Percentiles rank a stretch among this genome's conserved stretches.
These are phyloP conservation scores for Lasioglossum pauxillum DNA, from an alignment of 2,888 invertebrate genomes.

Conservation along the genomic window DNA sequence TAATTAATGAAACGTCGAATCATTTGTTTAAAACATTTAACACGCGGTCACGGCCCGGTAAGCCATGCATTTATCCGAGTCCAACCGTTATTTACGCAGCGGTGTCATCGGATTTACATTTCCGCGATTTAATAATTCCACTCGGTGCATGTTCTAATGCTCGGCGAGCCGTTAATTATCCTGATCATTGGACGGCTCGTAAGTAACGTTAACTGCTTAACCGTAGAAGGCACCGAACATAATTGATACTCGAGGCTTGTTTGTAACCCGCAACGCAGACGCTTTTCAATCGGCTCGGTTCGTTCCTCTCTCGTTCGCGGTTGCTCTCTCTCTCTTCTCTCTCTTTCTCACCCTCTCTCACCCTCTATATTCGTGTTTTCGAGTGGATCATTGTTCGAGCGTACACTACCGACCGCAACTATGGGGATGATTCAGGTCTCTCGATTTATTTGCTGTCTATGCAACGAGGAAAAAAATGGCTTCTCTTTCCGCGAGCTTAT, in stretches of 20 bases:
- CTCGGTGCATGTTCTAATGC: not conserved
- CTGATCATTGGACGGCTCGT: conserved; percentile 6
- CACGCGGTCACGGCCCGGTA: not conserved
- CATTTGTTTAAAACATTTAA: not conserved
- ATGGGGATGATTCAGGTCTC: conserved; percentile 1
- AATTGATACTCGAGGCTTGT: conserved; percentile 34
- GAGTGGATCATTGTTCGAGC: conserved; percentile 25
- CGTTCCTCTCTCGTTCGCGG: not conserved
- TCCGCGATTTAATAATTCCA: conserved; percentile 27
- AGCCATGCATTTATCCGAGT: not conserved
- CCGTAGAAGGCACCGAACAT: not conserved
- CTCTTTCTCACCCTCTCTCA: not conserved
- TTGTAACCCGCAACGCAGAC: not conserved
- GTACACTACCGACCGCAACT: conserved; percentile 18
- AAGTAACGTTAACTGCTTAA: conserved; percentile 8
- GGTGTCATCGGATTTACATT: conserved; percentile 1
- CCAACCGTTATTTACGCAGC: not conserved
- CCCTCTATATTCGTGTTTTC: conserved; percentile 20
- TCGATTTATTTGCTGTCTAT: conserved; percentile 2
- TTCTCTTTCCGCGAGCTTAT: not conserved
- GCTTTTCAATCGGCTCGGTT: conserved; percentile 22
- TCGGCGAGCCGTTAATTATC: conserved; percentile 20
- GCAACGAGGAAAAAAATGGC: not conserved
- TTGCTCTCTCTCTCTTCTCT: not conserved
- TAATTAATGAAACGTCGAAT: not conserved